Evolutionary conservation across 30 jellyfish, hydroid and myxozoan species (phyloP).

Genomic region (Rhopilema esculentum): DNA sequence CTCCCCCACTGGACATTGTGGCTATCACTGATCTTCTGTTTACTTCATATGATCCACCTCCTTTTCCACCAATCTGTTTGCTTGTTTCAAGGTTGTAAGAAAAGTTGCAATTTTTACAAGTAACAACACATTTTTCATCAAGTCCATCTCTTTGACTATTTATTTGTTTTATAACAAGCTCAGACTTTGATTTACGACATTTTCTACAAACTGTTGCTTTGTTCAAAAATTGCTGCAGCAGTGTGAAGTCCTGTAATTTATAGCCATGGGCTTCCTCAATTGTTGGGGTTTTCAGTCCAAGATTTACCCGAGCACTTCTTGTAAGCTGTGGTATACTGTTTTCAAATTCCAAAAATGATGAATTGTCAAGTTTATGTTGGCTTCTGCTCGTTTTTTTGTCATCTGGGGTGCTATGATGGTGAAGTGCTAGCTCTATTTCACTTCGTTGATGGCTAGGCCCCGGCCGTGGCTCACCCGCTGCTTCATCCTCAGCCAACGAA

Average conservation of each 20-base stretch:
- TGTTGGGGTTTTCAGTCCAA: conserved; percentile 29
- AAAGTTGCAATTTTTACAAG: conserved; percentile 13
- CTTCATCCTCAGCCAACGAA: conserved; percentile 19
- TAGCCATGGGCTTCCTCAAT: conserved; percentile 13
- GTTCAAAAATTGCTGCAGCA: conserved; percentile 6
- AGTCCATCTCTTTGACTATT: conserved; percentile 29
- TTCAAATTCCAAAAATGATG: conserved; percentile 21
- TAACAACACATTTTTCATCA: conserved; percentile 8
- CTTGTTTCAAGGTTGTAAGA: conserved; percentile 21
- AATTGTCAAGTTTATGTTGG: conserved; percentile 15
- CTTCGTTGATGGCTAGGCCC: conserved; percentile 19
- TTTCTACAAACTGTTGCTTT: conserved; percentile 28
- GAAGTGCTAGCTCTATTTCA: conserved; percentile 15
- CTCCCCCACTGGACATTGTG: conserved; percentile 42
- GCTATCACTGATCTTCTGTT: conserved; percentile 39
- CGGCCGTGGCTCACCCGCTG: conserved; percentile 26
- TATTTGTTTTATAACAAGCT: conserved; percentile 2
- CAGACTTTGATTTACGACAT: conserved; percentile 2
- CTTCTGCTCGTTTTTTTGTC: conserved; percentile 8
- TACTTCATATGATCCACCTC: conserved; percentile 33
- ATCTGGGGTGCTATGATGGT: conserved; percentile 22
- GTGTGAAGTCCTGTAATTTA: conserved; percentile 9
- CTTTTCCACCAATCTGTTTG: conserved; percentile 4
- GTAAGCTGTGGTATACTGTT: conserved; percentile 12
- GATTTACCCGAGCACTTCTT: conserved; percentile 26